phyloP scores from a whole-genome alignment of 2,113 vertebrate species.

The Empidonax traillii region DNA sequence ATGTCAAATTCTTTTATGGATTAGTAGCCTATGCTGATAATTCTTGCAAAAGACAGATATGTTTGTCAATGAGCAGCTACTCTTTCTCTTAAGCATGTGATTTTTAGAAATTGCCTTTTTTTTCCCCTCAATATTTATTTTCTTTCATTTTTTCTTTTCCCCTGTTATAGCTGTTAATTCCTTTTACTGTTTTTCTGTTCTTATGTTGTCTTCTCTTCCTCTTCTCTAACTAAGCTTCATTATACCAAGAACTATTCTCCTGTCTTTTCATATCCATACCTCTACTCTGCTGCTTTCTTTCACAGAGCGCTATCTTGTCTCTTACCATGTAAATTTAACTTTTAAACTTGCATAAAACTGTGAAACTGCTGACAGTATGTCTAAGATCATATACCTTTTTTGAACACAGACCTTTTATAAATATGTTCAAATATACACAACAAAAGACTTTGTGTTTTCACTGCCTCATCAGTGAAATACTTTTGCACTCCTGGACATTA shows the following conservation, averaged over 20 bases:
- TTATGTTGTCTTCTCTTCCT: neutral
- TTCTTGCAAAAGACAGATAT: neutral
- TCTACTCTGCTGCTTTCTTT: neutral
- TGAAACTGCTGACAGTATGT: neutral
- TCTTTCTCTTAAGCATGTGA: neutral
- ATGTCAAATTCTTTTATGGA: neutral
- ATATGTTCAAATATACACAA: neutral
- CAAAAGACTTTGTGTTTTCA: neutral
- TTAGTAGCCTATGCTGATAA: neutral
- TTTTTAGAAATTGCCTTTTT: neutral
- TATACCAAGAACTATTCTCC: neutral
- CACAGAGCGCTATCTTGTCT: neutral
- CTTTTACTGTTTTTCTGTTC: neutral
- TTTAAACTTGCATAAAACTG: neutral
- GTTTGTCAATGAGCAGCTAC: neutral
- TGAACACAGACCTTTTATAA: neutral
- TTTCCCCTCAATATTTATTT: neutral
- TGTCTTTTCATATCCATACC: neutral
- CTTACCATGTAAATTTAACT: neutral
- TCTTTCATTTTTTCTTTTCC: neutral
- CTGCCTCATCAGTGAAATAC: neutral
- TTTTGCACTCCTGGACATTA: accelerated
- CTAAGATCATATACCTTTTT: neutral
- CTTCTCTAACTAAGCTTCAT: neutral
- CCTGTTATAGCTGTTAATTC: neutral